These are phyloP conservation scores for Agrotis puta DNA, from an alignment of 2,888 invertebrate genomes.

Conservation along the genomic window DNA sequence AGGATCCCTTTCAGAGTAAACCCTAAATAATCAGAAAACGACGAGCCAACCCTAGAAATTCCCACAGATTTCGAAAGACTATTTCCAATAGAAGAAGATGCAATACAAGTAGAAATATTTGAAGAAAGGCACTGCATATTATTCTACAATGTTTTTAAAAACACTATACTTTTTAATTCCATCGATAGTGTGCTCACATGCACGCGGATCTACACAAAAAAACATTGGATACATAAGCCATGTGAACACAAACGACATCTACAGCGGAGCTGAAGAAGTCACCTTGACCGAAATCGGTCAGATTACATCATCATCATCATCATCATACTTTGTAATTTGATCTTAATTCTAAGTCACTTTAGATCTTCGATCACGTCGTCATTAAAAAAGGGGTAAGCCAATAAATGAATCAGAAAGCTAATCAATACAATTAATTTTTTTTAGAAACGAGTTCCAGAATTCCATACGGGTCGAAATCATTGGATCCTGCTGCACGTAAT, in stretches of 20 bases:
- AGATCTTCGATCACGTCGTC: background rate
- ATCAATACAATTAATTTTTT: constrained; percentile 6
- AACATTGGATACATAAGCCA: no score
- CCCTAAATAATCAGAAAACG: background rate
- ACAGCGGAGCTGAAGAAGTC: no score
- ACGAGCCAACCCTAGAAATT: background rate
- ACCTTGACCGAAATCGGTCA: no score
- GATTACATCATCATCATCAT: no score
- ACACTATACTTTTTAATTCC: no score
- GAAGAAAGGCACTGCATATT: no score
- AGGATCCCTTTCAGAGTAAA: background rate
- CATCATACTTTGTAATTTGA: no score
- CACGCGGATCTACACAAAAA: no score
- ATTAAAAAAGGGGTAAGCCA: background rate
- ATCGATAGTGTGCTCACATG: no score
- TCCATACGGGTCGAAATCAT: background rate
- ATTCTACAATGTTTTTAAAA: background rate
- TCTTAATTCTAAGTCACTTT: background rate
- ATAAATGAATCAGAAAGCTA: background rate
- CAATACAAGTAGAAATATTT: background rate
- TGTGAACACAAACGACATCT: no score
- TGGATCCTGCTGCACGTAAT: background rate
- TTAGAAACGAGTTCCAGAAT: background rate
- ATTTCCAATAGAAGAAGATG: background rate
- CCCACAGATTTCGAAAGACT: background rate